Evolutionary conservation across 2,797 vertebrate genomes (phyloP).

Genomic region (Manis javanica): DNA sequence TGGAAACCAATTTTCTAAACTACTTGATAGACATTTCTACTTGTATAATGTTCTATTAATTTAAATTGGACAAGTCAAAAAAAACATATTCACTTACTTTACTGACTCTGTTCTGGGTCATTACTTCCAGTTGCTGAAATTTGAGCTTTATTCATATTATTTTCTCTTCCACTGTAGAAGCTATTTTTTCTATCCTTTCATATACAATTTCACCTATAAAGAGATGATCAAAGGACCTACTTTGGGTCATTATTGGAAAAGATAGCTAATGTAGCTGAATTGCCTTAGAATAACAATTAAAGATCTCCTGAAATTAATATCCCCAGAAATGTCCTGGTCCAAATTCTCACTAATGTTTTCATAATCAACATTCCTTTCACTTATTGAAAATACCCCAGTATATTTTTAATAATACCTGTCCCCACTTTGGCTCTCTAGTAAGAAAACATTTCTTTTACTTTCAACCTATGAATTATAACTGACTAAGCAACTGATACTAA

Average conservation of each 20-base stretch:
- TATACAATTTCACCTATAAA: not conserved
- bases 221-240: not conserved
- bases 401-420: not conserved
- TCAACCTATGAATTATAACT: not conserved
- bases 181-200: not conserved
- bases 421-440: not conserved
- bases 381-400: not conserved
- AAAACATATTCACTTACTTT: not conserved
- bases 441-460: not conserved
- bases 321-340: not conserved
- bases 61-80: not conserved
- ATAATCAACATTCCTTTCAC: not conserved
- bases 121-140: not conserved
- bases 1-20: not conserved
- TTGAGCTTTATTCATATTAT: constrained; percentile 24
- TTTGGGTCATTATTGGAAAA: not conserved
- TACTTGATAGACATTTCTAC: not conserved
- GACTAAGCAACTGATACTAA: not conserved
- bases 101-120: not conserved
- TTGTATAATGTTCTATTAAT: not conserved
- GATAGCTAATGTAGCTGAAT: not conserved
- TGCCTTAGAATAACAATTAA: not conserved
- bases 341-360: not conserved
- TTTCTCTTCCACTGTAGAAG: not conserved
- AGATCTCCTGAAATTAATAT: not conserved